Base-by-base conservation (phyloP, 2,113 vertebrate genomes). In the Pluvianellus socialis region DNA sequence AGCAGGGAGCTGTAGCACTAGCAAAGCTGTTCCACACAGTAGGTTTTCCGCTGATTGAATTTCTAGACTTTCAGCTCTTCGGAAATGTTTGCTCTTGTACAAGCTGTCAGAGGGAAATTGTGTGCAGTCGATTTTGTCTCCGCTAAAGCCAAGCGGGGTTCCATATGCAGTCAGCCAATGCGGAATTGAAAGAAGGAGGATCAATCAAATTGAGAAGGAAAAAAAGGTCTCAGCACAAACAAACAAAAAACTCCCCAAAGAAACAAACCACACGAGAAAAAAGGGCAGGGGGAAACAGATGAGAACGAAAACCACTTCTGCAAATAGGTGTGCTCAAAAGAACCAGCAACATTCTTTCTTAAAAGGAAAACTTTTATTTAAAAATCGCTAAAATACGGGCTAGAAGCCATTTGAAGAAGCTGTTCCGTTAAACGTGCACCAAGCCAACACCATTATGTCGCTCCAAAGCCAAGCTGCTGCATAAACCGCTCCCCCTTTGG, bases 11-110 rank as follows among this genome's bases (percentile, higher is more conserved):
- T 96, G 92, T 71, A 97, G 95, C 93, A 81, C 94, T 94, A 95
- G 97, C 96, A 98, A 97, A 97, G 96, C 97, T 95, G 94, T 96
- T 96, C 94, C 92, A 97, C 95, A 91, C 97, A 96, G 96, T 96
- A 96, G 97, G 96, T 96, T 97, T 97, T 96, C 96, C 89, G 70
- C 91, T 97, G 97, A 98, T 97, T 96, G 96, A 97, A 98, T 97
- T 97, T 97, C 95, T 96, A 97, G 96, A 97, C 96, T 95, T 96
- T 96, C 96, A 96, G 97, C 95, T 97, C 96, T 97, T 98, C 85
- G 96, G 97, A 98, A 97, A 97, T 95, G 96, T 97, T 97, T 97
- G 97, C 97, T 97, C 96, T 97, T 90, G 87, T 97, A 97, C 89
- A 90, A 97, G 97, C 96, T 97, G 97, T 98, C 96, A 97, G 95